Evolutionary conservation across 2,113 vertebrate genomes (phyloP).

Genomic region (Agapornis roseicollis): DNA sequence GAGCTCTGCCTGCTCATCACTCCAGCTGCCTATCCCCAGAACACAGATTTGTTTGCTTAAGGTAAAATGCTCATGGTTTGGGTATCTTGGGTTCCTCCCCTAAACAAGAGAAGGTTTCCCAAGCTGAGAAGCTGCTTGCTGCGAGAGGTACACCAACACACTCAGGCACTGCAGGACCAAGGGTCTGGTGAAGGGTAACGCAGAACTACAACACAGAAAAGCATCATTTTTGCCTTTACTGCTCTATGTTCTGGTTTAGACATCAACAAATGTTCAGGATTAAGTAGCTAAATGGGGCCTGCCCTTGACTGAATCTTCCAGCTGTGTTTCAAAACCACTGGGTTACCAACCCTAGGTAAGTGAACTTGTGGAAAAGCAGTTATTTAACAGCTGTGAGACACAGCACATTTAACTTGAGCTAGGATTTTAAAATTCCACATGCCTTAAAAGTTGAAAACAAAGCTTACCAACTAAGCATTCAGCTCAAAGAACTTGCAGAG

Average conservation of each 20-base stretch:
- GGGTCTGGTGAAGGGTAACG: rapidly evolving
- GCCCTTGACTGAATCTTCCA: not conserved
- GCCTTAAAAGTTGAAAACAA: not conserved
- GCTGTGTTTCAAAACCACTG: not conserved
- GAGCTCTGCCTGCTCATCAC: not conserved
- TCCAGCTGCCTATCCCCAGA: rapidly evolving
- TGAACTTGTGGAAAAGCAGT: not conserved
- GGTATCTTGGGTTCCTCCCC: not conserved
- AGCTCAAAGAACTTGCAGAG: not conserved
- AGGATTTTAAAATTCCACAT: not conserved
- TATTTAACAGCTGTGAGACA: not conserved
- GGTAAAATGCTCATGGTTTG: rapidly evolving
- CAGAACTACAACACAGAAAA: not conserved
- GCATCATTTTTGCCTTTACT: rapidly evolving
- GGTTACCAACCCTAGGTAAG: not conserved
- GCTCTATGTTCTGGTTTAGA: rapidly evolving
- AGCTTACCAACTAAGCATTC: not conserved
- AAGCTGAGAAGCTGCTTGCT: not conserved
- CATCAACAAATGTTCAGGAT: not conserved
- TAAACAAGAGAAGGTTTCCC: not conserved
- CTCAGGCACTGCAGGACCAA: not conserved
- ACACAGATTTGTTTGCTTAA: not conserved
- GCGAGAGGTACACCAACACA: rapidly evolving
- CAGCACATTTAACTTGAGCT: not conserved
- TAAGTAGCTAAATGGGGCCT: not conserved